Evolutionary conservation across 2,797 vertebrate species (phyloP).

Genomic region (Cetoscarus ocellatus): DNA sequence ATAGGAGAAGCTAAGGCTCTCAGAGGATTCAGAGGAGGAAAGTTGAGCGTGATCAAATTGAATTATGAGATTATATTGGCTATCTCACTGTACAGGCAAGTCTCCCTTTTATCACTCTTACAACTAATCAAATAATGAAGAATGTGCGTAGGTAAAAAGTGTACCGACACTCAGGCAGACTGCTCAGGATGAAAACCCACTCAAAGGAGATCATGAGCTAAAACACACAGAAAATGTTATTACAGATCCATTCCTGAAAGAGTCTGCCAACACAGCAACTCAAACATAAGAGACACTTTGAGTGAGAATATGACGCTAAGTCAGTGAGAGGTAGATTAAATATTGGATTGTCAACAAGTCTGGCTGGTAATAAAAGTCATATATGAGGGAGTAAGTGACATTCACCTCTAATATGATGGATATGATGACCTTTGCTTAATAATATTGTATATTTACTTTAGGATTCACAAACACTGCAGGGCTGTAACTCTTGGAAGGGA

Average conservation of each 20-base stretch:
- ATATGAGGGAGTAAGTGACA: constrained; percentile 13
- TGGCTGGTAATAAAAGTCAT: constrained; percentile 33
- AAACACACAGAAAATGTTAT: constrained; percentile 46
- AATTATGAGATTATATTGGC: constrained; percentile 32
- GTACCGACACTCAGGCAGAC: neutral
- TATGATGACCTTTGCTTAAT: constrained; percentile 33
- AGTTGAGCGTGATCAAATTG: constrained; percentile 30
- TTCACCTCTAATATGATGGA: constrained; percentile 29
- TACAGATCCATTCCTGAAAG: constrained; percentile 12
- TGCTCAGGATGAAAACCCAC: constrained; percentile 34
- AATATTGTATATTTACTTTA: constrained; percentile 20
- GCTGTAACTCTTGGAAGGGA: neutral
- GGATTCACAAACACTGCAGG: constrained; percentile 7
- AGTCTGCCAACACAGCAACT: constrained; percentile 21
- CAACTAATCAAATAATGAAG: constrained; percentile 39
- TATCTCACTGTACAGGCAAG: constrained; percentile 14
- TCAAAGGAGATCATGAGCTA: constrained; percentile 32
- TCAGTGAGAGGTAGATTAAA: constrained; percentile 30
- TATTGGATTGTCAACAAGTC: constrained; percentile 47
- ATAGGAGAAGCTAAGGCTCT: constrained; percentile 10
- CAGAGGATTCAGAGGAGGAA: constrained; percentile 3
- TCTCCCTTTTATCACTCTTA: constrained; percentile 27
- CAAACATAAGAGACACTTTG: constrained; percentile 20
- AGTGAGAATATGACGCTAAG: neutral
- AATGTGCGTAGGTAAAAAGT: constrained; percentile 23